Evolutionary conservation across 1,140 invertebrate genomes (phyloP), one percentile per base, ranked within the genome.

Genomic region (Eufriesea mexicana): DNA sequence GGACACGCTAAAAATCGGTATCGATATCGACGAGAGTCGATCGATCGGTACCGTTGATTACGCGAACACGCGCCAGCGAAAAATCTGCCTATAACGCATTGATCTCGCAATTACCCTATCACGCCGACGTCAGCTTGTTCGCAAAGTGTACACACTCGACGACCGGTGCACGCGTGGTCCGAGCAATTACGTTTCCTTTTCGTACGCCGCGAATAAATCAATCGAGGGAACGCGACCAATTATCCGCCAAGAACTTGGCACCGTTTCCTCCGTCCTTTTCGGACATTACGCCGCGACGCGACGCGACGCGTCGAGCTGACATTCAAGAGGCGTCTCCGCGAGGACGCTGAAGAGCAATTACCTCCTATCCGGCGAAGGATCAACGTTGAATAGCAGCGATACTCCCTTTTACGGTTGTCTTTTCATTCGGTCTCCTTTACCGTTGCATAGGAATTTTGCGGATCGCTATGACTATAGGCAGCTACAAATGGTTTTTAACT

Each of bases 31-130:
- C 20, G 20, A 35, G 35, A 35, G 20, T 5, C 28, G 59, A 47
- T 28, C 45, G 74, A 54, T 66, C 59, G 25, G 16, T 64, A 62
- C 28, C 25, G 25, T 23, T 23, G 25, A 23, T 54, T 54, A 73
- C 71, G 71, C 71, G 28, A 73, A 51, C 2, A 23, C 2, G 35
- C 54, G 28, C 23, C 35, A 59, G 10, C 54, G 55, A 47, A 51
- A 62, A 64, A 25, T 64, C 47, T 18, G 16, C 47, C 51, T 25
- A 51, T 16, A 64, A 64, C 47, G 20, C 25, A 64, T 64, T 62
- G 49, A 76, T 64, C 61, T 76, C 61, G 74, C 74, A 76, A 76
- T 76, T 66, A 76, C 28, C 61, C 47, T 45, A 76, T 64, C 74
- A 35, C 25, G 47, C 7, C 28, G 25, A 16, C 47, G 28, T 51